Evolutionary conservation across 2,888 invertebrate genomes (phyloP), one percentile per base, ranked within the genome.

Genomic region (Lithophane semibrunnea): DNA sequence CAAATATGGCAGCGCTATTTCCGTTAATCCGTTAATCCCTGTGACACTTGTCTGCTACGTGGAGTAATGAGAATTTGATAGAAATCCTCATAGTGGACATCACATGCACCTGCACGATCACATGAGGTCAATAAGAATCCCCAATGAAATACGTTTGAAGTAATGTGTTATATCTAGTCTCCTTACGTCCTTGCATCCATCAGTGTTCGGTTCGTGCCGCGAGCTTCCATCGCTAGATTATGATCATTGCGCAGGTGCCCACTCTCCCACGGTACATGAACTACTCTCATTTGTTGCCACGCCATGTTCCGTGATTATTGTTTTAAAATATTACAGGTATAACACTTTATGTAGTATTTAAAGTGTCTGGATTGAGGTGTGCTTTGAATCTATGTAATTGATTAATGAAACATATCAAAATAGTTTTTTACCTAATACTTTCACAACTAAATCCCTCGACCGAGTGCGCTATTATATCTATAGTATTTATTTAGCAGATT

Each of bases 181-280:
- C 3, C 66, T 0, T 61, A 72, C 7, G 37, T 83, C 73, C 12
- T 24, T 16, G 61, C 63, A 76, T 65, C 42, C 85, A 69, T 83
- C 77, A 69, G 44, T 47, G 65, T 64, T 68, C 47, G 65, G 84
- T 88, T 86, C 93, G 93, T 92, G 93, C 93, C 91, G 72, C 81
- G 80, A 85, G 70, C 87, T 83, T 81, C 83, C 84, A 83, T 88
- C 86, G 86, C 88, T 86, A 93, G 93, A 93, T 93, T 93, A 92
- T 80, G 89, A 92, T 92, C 92, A 86, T 24, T 69, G 78, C 73
- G 52, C 93, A 92, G 90, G 87, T 91, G 93, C 42, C 70, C 24
- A 71, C 85, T 90, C 92, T 90, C 93, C 92, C 91, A 85, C 77
- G 78, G 63, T 52, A 16, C 64, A 75, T 54, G 52, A 67, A 67